Evolutionary conservation across 92 coral and sea anemone genomes (phyloP), one percentile per base, ranked within the genome.

Genomic region (Desmophyllum pertusum): DNA sequence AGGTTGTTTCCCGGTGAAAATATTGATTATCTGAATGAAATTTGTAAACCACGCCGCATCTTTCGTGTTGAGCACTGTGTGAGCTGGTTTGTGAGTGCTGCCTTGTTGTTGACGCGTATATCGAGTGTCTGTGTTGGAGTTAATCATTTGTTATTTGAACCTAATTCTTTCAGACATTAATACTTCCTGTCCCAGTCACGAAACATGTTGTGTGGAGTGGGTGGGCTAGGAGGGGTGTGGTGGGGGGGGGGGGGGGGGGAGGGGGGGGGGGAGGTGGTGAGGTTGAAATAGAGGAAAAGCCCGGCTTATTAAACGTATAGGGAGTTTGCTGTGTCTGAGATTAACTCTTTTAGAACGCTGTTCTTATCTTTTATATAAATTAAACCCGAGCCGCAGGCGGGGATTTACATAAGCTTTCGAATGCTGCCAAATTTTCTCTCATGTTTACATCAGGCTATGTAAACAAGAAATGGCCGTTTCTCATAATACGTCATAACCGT

Each of bases 141-240:
- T 78, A 59, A 61, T 59, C 40, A 38, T 78, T 42, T 77, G 70
- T 77, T 59, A 39, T 78, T 63, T 63, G 30, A 75, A 50, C 18
- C 66, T 33, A 8, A 35, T 9, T 76, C n/a, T 46, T 46, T 17
- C 5, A 29, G 38, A 2, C 13, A 19, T 76, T 25, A 76, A 39
- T 46, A 19, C 30, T 82, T 82, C 79, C 86, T 72, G 86, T 40
- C 8, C 6, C 57, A 18, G 72, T 82, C 86, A 82, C 86, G 79
- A 39, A 82, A 72, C 39, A 8, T n/a, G n/a, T n/a, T n/a, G n/a
- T n/a, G n/a, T n/a, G n/a, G n/a, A n/a, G n/a, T n/a, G n/a, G n/a
- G 38, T 19, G 14, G 18, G 23, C 51, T 8, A 18, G 17, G 33
- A 35, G 15, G 69, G 33, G 27, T 37, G 7, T 15, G 83, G 42